Base-by-base conservation (phyloP, 2,888 invertebrate species). In the Pomacea canaliculata region DNA sequence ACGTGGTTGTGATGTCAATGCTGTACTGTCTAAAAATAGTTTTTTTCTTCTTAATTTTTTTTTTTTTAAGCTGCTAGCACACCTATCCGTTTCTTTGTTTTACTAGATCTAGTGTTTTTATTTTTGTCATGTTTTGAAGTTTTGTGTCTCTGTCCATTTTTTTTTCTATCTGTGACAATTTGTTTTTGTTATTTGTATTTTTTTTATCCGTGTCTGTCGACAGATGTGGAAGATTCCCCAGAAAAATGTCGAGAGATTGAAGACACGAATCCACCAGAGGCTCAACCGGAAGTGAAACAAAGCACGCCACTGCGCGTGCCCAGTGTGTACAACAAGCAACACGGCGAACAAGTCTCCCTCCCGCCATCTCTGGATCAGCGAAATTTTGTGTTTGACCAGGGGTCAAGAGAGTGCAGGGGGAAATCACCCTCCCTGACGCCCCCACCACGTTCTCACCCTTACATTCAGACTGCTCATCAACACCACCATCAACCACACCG, bases 261-360 rank as follows among this genome's bases (percentile, higher is more conserved):
- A 72, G 27, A 46, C 18, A n/a, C 23, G 48, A 71, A 13, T n/a
- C n/a, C 13, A 9, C 16, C 48, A 1, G 71, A 72, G n/a, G 37
- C 51, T 16, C 9, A 56, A 62, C 60, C 68, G 74, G 74, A 74
- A 74, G 69, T 62, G 49, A 23, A 59, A 37, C 69, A 48, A 7
- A 74, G 68, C 59, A 62, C 69, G 18, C 74, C 74, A 18, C 74
- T 74, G 69, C 74, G 74, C 74, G 74, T 74, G 74, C 74, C 74
- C 69, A 74, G 59, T 13, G 62, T 74, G 62, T 74, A 66, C 51
- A 49, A 68, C n/a, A 56, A 68, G 48, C 69, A 23, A 19, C 60
- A 69, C 60, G 49, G 46, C n/a, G 37, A 19, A 19, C 27, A 23
- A 63, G 27, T 2, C 27, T 18, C 27, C 10, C 63, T 10, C 0